Evolutionary conservation across 2,888 invertebrate species (phyloP).

Genomic region (Athalia cordata): DNA sequence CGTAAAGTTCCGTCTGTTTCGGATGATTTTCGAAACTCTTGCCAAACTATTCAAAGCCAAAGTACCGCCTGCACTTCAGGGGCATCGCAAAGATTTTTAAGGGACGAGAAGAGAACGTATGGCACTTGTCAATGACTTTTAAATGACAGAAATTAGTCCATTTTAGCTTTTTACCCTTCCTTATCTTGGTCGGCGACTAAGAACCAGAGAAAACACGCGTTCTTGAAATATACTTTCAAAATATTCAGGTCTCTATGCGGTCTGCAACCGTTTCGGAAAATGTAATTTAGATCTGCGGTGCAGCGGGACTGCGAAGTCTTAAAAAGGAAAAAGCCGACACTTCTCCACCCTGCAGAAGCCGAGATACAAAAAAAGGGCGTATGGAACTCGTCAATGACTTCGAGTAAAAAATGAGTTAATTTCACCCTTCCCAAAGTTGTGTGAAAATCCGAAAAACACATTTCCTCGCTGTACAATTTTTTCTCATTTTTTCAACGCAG

Average conservation of each 20-base stretch:
- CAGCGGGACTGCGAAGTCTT: too few species aligned
- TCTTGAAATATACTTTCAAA: conserved; percentile 21
- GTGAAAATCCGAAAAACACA: too few species aligned
- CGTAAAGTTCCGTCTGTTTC: not conserved
- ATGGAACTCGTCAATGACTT: too few species aligned
- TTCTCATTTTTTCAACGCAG: too few species aligned
- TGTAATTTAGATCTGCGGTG: too few species aligned
- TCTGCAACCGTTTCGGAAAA: too few species aligned
- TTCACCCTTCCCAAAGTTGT: too few species aligned
- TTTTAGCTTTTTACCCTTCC: conserved; percentile 24
- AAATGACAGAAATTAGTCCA: conserved; percentile 37
- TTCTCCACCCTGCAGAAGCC: too few species aligned
- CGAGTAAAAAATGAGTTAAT: too few species aligned
- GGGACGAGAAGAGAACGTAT: conserved; percentile 8
- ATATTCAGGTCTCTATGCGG: conserved; percentile 21
- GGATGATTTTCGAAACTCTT: not conserved
- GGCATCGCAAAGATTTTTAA: conserved; percentile 5
- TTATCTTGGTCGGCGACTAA: conserved; percentile 13
- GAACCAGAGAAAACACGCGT: conserved; percentile 5
- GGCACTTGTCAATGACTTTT: conserved; percentile 36
- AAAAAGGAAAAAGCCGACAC: too few species aligned
- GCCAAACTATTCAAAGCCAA: not conserved
- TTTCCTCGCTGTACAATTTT: too few species aligned
- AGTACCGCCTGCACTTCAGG: not conserved
- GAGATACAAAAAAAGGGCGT: too few species aligned